Percentiles rank a stretch among this genome's conserved stretches.
Evolutionary conservation across 2,888 invertebrate genomes (phyloP).

Genomic region (Drosophila koepferae): DNA sequence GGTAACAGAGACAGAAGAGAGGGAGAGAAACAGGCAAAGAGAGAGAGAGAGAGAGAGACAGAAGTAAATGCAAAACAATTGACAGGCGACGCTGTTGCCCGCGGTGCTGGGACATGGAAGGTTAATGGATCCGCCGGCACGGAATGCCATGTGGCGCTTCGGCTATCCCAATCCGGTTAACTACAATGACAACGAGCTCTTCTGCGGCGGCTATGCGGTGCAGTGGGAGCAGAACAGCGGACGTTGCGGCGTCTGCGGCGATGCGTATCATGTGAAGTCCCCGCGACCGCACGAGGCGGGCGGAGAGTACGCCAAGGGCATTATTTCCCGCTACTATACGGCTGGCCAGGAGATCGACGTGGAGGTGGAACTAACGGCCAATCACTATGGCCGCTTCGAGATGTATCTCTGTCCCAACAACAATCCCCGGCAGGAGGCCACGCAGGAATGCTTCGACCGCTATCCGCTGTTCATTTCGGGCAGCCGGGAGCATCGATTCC

Average conservation of each 20-base stretch:
- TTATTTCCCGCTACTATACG: slow-evolving; percentile 92
- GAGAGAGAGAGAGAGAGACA: neutral
- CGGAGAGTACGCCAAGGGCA: slow-evolving; percentile 94
- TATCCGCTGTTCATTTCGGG: slow-evolving; percentile 91
- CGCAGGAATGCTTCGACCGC: slow-evolving; percentile 93
- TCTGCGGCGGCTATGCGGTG: slow-evolving; percentile 96
- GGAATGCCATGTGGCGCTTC: slow-evolving; percentile 97
- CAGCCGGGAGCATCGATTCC: slow-evolving; percentile 89
- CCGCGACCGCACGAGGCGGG: slow-evolving; percentile 96
- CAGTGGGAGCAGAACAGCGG: slow-evolving; percentile 95
- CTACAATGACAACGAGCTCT: slow-evolving; percentile 97
- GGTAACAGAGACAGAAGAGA: neutral
- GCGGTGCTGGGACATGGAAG: slow-evolving; percentile 91
- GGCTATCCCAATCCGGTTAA: slow-evolving; percentile 97
- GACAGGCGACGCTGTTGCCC: slow-evolving; percentile 37
- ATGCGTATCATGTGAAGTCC: slow-evolving; percentile 89
- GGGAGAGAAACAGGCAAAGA: neutral
- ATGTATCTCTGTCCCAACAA: slow-evolving; percentile 94
- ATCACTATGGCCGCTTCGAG: slow-evolving; percentile 95
- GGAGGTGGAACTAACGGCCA: slow-evolving; percentile 94
- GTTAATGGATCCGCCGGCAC: slow-evolving; percentile 95
- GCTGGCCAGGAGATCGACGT: slow-evolving; percentile 95
- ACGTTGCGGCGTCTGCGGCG: slow-evolving; percentile 95
- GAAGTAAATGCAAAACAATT: slow-evolving; percentile 6
- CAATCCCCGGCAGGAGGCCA: slow-evolving; percentile 91